Evolutionary conservation across 2,888 invertebrate genomes (phyloP).

Genomic region (Hirtodrosophila duncani): DNA sequence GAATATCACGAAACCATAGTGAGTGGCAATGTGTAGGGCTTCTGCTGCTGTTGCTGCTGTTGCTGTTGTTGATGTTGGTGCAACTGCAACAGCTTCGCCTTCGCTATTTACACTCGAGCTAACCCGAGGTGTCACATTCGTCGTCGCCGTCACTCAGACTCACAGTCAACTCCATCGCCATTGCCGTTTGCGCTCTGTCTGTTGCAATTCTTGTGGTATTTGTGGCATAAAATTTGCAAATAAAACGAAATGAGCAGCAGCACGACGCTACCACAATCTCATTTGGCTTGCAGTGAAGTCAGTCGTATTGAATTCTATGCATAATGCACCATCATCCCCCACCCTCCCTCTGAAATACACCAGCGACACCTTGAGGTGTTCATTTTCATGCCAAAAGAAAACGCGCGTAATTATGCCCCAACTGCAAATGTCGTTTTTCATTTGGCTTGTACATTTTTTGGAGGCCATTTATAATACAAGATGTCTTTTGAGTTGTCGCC

Average conservation of each 20-base stretch:
- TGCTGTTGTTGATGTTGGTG: slow-evolving; percentile 29
- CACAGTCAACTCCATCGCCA: slow-evolving; percentile 36
- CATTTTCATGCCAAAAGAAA: slow-evolving; percentile 69
- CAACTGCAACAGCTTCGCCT: slow-evolving; percentile 4
- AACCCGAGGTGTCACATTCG: slow-evolving; percentile 66
- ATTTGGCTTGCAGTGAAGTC: slow-evolving; percentile 30
- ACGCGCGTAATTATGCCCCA: slow-evolving; percentile 67
- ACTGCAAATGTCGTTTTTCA: slow-evolving; percentile 40
- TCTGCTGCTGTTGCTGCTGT: slow-evolving; percentile 34
- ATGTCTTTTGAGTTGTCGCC: slow-evolving; percentile 35
- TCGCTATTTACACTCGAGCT: slow-evolving; percentile 66
- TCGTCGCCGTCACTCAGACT: slow-evolving; percentile 59
- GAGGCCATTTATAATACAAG: slow-evolving; percentile 57
- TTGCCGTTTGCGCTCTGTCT: slow-evolving; percentile 33
- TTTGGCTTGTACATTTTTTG: slow-evolving; percentile 32
- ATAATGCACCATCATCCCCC: slow-evolving; percentile 34
- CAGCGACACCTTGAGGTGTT: slow-evolving; percentile 66
- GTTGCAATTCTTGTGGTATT: slow-evolving; percentile 71
- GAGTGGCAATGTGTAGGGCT: slow-evolving; percentile 52
- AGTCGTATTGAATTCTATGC: slow-evolving; percentile 65
- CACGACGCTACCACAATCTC: slow-evolving; percentile 42
- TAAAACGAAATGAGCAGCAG: slow-evolving; percentile 63
- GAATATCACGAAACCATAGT: slow-evolving; percentile 6
- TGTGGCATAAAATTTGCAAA: slow-evolving; percentile 66
- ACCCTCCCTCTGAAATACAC: not conserved